Evolutionary conservation across 2,888 invertebrate genomes (phyloP).

Genomic region (Macrophya alboannulata): DNA sequence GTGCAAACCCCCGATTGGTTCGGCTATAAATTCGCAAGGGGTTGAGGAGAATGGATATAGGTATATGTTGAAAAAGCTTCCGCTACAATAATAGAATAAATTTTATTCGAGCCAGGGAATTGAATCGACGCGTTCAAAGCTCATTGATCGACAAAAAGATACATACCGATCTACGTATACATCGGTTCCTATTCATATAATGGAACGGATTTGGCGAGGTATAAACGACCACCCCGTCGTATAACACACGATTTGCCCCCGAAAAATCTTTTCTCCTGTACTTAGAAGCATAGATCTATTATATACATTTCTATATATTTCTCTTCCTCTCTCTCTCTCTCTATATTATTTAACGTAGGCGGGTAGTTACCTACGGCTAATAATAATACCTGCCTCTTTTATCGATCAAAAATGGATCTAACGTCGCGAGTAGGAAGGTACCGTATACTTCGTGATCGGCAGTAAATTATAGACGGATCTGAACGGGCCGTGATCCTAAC

Average conservation of each 20-base stretch:
- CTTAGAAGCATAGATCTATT: not conserved
- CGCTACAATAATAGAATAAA: slow-evolving; percentile 26
- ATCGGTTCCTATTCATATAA: not conserved
- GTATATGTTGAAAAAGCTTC: not conserved
- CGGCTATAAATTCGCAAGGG: not conserved
- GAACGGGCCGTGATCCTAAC: slow-evolving; percentile 75
- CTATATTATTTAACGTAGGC: not conserved
- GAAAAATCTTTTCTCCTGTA: slow-evolving; percentile 1
- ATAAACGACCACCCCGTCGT: not conserved
- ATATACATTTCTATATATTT: not conserved
- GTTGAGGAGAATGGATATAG: not conserved
- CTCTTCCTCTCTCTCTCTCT: too few species aligned
- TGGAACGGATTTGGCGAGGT: slow-evolving; percentile 23
- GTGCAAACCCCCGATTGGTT: not conserved
- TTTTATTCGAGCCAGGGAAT: slow-evolving; percentile 16
- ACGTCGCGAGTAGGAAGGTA: not conserved
- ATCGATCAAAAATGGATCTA: slow-evolving; percentile 40
- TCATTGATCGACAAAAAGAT: slow-evolving; percentile 44
- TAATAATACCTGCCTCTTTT: slow-evolving; percentile 47
- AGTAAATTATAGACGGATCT: slow-evolving; percentile 76
- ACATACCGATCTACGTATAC: not conserved
- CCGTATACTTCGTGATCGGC: not conserved
- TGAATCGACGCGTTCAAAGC: slow-evolving; percentile 24
- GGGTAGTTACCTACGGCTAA: not conserved
- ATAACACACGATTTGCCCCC: not conserved